Conservation (phyloP, 2,888 invertebrate genomes). For the Drosophila nigricruria region DNA sequence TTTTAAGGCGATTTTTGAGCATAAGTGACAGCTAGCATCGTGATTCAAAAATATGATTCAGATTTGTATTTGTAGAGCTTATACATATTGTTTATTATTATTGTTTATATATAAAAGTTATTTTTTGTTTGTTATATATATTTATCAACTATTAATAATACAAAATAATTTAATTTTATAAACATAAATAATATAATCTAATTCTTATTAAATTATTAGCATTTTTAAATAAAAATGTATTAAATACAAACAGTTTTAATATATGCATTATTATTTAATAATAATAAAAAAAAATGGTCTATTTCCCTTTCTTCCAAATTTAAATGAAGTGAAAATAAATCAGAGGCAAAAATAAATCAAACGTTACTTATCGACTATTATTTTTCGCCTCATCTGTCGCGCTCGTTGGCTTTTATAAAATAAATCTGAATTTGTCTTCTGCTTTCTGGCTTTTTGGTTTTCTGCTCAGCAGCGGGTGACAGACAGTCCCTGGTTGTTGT, state of each 20-base stretch:
- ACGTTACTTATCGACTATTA: slow-evolving; percentile 17
- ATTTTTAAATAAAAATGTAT: background rate
- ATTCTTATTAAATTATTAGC: no score
- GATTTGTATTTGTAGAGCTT: slow-evolving; percentile 18
- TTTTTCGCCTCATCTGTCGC: slow-evolving; percentile 21
- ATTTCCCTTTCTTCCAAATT: background rate
- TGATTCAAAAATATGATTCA: background rate
- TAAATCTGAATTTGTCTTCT: slow-evolving; percentile 31
- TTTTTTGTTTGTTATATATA: background rate
- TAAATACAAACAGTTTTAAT: background rate
- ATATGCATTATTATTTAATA: background rate
- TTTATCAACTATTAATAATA: no score
- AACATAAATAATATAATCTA: no score
- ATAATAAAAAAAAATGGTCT: background rate
- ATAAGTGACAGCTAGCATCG: slow-evolving; percentile 1
- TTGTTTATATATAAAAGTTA: background rate
- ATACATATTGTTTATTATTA: background rate
- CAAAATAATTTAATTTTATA: no score
- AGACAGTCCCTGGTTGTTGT: slow-evolving; percentile 41
- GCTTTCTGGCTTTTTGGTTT: slow-evolving; percentile 3
- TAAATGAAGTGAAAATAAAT: slow-evolving; percentile 2
- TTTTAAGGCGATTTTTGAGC: slow-evolving; percentile 5
- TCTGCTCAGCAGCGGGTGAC: slow-evolving; percentile 28
- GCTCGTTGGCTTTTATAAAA: slow-evolving; percentile 17
- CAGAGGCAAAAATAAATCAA: slow-evolving; percentile 19